Conservation (phyloP, 2,888 invertebrate genomes). For the Drosophila ustulata region DNA sequence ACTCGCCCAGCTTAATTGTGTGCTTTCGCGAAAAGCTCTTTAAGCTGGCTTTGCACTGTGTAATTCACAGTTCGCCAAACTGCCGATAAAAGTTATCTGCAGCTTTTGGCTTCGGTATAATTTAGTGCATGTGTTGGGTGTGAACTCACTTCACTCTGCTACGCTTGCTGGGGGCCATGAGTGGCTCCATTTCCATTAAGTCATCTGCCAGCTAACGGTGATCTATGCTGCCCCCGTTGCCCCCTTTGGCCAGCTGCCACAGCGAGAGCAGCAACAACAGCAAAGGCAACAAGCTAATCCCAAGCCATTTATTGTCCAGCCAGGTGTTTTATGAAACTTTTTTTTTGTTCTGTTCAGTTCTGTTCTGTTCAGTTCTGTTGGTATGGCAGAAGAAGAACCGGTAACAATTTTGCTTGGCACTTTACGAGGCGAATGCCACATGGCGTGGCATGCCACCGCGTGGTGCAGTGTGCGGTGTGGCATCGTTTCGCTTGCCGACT, state of each 20-base stretch:
- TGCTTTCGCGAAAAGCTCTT: neutral
- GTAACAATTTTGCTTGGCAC: slow-evolving; percentile 55
- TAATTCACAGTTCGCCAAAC: slow-evolving; percentile 2
- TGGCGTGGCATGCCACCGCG: slow-evolving; percentile 37
- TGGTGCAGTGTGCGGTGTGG: slow-evolving; percentile 5
- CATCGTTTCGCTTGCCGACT: slow-evolving; percentile 6
- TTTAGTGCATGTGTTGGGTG: slow-evolving; percentile 30
- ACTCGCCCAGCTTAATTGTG: slow-evolving; percentile 4
- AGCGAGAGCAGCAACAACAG: neutral
- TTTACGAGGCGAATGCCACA: slow-evolving; percentile 61
- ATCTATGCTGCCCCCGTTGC: slow-evolving; percentile 38
- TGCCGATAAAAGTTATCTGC: slow-evolving; percentile 11
- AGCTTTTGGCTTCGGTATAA: slow-evolving; percentile 24
- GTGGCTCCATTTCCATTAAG: slow-evolving; percentile 45
- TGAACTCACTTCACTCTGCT: neutral
- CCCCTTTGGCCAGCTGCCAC: slow-evolving; percentile 12
- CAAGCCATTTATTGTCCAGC: slow-evolving; percentile 41
- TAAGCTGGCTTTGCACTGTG: neutral
- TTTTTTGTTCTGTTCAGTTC: neutral
- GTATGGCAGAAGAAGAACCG: slow-evolving; percentile 12
- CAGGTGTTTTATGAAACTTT: slow-evolving; percentile 53
- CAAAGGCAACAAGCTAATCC: slow-evolving; percentile 33
- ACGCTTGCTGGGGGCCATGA: neutral
- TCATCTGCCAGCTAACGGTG: slow-evolving; percentile 58
- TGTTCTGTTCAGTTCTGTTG: neutral